These are phyloP conservation scores for Manis pentadactyla DNA, from an alignment of 2,797 vertebrate genomes.

Conservation along the genomic window DNA sequence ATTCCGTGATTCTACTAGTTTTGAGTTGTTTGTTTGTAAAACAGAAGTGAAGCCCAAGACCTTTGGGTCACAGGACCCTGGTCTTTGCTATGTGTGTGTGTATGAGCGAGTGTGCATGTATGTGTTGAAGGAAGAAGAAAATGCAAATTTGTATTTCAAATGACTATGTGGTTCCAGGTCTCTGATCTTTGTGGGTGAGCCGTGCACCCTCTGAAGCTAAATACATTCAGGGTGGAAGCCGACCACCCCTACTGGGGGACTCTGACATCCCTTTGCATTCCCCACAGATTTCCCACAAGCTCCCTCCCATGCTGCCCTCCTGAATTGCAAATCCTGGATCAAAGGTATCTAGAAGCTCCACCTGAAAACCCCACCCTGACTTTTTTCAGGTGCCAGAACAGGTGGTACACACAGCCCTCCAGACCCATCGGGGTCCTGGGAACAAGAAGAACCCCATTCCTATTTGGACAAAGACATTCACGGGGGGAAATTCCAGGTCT, in stretches of 20 bases:
- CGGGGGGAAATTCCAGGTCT: not conserved
- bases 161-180: not conserved
- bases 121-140: not conserved
- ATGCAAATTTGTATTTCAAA: no score
- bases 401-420: not conserved
- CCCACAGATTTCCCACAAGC: no score
- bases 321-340: not conserved
- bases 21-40: not conserved
- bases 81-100: not conserved
- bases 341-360: not conserved
- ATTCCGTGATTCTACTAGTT: not conserved
- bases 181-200: accelerated
- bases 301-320: not conserved
- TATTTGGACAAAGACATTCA: not conserved
- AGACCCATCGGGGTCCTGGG: not conserved
- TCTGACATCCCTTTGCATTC: not conserved
- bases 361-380: not conserved
- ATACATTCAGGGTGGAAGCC: accelerated
- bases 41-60: not conserved
- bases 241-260: accelerated
- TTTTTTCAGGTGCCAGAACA: not conserved
- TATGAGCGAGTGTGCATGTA: accelerated
- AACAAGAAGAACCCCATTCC: not conserved
- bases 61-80: no score
- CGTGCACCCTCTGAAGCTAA: not conserved